Evolutionary conservation across 1,140 invertebrate species (phyloP).

Genomic region (Bombyx mandarina): DNA sequence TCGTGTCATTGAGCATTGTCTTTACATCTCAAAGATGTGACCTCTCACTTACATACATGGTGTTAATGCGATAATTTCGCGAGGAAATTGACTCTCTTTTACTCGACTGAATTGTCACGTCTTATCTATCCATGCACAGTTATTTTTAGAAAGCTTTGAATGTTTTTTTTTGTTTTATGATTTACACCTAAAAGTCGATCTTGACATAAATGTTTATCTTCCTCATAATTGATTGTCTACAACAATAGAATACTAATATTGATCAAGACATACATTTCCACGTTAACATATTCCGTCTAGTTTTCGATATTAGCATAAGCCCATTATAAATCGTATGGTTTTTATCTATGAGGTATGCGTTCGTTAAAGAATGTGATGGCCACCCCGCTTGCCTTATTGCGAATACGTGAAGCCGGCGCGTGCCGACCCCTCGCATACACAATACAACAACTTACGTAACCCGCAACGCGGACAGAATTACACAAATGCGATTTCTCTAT

Average conservation of each 20-base stretch:
- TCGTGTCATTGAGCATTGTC: constrained; percentile 28
- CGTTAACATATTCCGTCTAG: constrained; percentile 3
- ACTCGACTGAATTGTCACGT: too few relatives aligned
- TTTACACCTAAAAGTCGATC: too few relatives aligned
- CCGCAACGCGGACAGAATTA: constrained; percentile 31
- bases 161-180: too few relatives aligned
- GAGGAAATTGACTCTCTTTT: neutral
- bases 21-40: constrained; percentile 19
- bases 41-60: constrained; percentile 6
- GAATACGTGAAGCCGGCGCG: constrained; percentile 30
- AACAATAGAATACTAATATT: too few relatives aligned
- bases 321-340: constrained; percentile 11
- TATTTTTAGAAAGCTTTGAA: too few relatives aligned
- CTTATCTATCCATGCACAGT: too few relatives aligned
- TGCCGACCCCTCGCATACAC: constrained; percentile 27
- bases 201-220: too few relatives aligned
- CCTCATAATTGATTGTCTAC: too few relatives aligned
- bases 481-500: constrained; percentile 38
- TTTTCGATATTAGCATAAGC: constrained; percentile 10
- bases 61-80: constrained; percentile 6
- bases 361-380: constrained; percentile 32
- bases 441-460: constrained; percentile 35
- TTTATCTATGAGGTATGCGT: constrained; percentile 24
- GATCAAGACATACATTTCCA: neutral
- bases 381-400: constrained; percentile 31